Evolutionary conservation across 2,113 vertebrate genomes (phyloP).

Genomic region (Phoxinus phoxinus): DNA sequence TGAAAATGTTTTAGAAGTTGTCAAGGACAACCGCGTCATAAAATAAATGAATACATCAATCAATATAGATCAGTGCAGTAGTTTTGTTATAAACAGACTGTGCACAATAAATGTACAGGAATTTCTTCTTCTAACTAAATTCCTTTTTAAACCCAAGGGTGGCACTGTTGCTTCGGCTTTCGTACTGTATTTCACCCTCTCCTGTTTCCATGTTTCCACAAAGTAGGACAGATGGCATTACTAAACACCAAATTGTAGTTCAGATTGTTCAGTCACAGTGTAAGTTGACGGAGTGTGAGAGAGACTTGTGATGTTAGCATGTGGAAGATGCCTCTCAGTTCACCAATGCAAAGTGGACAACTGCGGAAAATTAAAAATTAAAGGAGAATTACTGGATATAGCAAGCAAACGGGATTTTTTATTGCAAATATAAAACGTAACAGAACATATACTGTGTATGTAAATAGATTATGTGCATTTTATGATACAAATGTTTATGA

Average conservation of each 20-base stretch:
- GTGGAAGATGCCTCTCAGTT: slow-evolving; percentile 29
- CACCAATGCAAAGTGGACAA: background rate
- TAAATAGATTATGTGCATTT: background rate
- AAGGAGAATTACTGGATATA: background rate
- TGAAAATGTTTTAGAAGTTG: background rate
- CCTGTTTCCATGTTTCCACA: slow-evolving; percentile 17
- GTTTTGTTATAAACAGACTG: background rate
- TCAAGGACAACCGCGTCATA: background rate
- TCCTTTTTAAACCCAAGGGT: slow-evolving; percentile 69
- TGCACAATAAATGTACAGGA: background rate
- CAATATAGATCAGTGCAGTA: background rate
- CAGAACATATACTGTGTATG: background rate
- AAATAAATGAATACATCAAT: background rate
- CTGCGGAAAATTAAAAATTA: background rate
- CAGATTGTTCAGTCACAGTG: slow-evolving; percentile 44
- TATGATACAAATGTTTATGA: background rate
- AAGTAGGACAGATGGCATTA: slow-evolving; percentile 52
- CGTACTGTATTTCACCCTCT: slow-evolving; percentile 37
- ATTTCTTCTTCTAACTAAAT: slow-evolving; percentile 52
- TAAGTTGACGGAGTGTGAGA: slow-evolving; percentile 34
- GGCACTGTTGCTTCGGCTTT: slow-evolving; percentile 76
- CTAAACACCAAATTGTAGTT: slow-evolving; percentile 46
- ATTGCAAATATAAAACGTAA: background rate
- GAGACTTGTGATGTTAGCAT: slow-evolving; percentile 45
- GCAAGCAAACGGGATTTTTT: background rate